A percentile compares a stretch with the other conserved stretches of the same genome.
Conservation (phyloP, 2,113 vertebrate species). For the Triplophysa dalaica region DNA sequence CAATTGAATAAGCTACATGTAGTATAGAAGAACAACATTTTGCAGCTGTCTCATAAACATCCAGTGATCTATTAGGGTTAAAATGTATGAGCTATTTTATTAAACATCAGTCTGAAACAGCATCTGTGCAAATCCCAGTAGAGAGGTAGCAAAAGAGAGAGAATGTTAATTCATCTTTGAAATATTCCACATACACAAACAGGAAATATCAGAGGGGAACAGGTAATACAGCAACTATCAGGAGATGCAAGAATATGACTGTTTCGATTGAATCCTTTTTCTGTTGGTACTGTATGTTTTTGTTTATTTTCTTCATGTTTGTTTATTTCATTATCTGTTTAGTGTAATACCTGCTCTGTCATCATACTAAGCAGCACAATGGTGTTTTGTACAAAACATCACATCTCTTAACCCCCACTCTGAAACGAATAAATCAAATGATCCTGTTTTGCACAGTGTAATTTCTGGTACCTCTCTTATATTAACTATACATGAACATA, state of each 20-base stretch:
- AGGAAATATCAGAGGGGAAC: constrained; percentile 47
- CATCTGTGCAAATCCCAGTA: background rate
- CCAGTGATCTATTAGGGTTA: constrained; percentile 11
- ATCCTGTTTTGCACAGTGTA: constrained; percentile 59
- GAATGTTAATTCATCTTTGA: constrained; percentile 56
- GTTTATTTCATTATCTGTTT: constrained; percentile 50
- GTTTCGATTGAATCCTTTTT: constrained; percentile 44
- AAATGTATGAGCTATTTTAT: constrained; percentile 6
- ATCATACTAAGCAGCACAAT: constrained; percentile 55
- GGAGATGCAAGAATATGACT: constrained; percentile 59
- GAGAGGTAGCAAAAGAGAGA: constrained; percentile 64
- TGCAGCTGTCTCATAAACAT: background rate
- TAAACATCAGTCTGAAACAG: background rate
- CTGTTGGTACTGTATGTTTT: constrained; percentile 45
- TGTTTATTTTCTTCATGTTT: constrained; percentile 40
- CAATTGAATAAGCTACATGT: background rate
- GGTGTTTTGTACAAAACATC: constrained; percentile 40
- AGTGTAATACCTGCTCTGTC: constrained; percentile 64
- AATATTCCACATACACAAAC: constrained; percentile 29
- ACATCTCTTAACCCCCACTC: constrained; percentile 65
- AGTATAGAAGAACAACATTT: background rate
- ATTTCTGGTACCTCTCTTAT: constrained; percentile 57
- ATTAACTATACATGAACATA: constrained; percentile 1
- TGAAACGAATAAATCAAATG: constrained; percentile 74
- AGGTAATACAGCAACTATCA: constrained; percentile 38